Evolutionary conservation across 2,797 vertebrate species (phyloP).

Genomic region (Furcifer pardalis): DNA sequence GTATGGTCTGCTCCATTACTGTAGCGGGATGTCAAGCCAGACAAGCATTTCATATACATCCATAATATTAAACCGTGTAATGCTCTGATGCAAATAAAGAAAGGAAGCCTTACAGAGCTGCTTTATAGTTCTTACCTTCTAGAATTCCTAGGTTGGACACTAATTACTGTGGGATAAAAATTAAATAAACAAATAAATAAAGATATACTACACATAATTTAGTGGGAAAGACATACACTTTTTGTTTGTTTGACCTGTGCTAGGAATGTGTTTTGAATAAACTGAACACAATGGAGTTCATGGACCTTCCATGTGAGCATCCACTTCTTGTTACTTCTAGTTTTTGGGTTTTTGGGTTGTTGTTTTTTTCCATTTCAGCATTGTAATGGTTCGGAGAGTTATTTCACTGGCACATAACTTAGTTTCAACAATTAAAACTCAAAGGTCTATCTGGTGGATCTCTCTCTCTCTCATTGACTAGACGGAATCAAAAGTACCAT

Average conservation of each 20-base stretch:
- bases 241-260: neutral
- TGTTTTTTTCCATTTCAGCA: too few relatives aligned
- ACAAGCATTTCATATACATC: too few relatives aligned
- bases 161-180: too few relatives aligned
- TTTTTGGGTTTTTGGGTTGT: too few relatives aligned
- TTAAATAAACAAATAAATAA: too few relatives aligned
- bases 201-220: neutral
- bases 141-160: too few relatives aligned
- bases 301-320: neutral
- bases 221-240: neutral
- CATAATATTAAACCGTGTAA: too few relatives aligned
- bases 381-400: neutral
- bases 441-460: too few relatives aligned
- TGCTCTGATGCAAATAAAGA: neutral
- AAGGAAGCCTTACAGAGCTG: neutral
- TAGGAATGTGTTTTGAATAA: neutral
- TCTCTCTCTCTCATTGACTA: too few relatives aligned
- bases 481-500: constrained; percentile 28
- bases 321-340: neutral
- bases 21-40: too few relatives aligned
- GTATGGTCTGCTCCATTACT: too few relatives aligned
- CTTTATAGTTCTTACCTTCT: neutral
- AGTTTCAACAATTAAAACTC: neutral
- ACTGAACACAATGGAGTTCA: neutral
- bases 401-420: neutral